phyloP scores from a whole-genome alignment of 2,888 invertebrate genomes.

The Julus scandinavius region DNA sequence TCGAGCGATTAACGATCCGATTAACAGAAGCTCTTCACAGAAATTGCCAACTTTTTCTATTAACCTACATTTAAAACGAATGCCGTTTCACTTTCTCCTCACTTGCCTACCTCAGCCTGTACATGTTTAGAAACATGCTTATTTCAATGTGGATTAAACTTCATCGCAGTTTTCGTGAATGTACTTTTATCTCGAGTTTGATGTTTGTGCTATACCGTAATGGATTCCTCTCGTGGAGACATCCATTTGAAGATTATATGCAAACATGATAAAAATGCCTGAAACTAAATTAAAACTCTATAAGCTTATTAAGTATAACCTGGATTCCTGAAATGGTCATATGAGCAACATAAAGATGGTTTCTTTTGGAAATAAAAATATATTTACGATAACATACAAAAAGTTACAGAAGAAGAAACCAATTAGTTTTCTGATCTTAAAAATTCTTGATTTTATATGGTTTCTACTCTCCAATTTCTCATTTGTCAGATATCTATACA shows the following conservation, averaged over 20 bases:
- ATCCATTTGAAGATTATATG: not conserved
- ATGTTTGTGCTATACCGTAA: not conserved
- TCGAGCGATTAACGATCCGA: constrained; percentile 35
- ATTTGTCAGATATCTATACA: no score
- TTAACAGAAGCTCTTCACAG: constrained; percentile 20
- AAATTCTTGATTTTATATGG: no score
- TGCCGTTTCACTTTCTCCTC: not conserved
- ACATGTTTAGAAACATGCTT: not conserved
- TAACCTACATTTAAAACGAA: constrained; percentile 8
- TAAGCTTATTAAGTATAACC: not conserved
- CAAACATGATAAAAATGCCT: not conserved
- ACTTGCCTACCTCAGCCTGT: not conserved
- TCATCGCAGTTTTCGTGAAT: not conserved
- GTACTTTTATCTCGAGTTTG: not conserved
- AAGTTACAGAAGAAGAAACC: no score
- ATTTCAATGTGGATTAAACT: not conserved
- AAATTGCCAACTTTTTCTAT: constrained; percentile 36
- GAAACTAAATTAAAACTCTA: not conserved
- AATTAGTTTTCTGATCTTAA: no score
- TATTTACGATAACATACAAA: no score
- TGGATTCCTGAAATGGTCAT: not conserved
- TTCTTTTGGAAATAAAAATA: no score
- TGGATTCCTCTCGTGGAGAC: not conserved
- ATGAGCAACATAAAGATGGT: no score
- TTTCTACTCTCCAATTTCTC: no score